Evolutionary conservation across 2,113 vertebrate species (phyloP), one percentile per base, ranked within the genome.

Genomic region (Trogon melanurus): DNA sequence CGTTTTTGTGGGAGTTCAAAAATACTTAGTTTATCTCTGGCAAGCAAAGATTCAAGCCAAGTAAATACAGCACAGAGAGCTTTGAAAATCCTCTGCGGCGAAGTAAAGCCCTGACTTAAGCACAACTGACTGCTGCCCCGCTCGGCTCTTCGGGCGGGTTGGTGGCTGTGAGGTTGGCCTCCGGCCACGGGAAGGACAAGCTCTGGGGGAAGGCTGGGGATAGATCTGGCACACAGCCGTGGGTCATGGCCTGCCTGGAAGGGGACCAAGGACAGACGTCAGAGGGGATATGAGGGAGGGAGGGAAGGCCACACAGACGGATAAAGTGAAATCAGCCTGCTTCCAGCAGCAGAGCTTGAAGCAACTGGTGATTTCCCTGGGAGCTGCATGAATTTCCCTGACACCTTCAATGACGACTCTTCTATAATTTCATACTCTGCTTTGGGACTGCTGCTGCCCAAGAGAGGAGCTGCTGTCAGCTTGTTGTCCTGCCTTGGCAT

Each of bases 191-290:
- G 57, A 57, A 23, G 50, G 60, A 30, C 0, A 4, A 70, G 80
- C 36, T 8, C 22, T 5, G 75, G 19, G 32, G 51, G 45, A 36
- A 38, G 32, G 89, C 70, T 32, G 89, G 61, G 48, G 38, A 45
- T 0, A 4, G 89, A 54, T 21, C 71, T 75, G 86, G 66, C 2
- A 0, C 6, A 1, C 71, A 75, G 92, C 94, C 44, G 57, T 5
- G 71, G 67, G 83, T 69, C 84, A 69, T 5, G 5, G 76, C 64
- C 72, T 10, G 76, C 72, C 75, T 86, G 90, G 87, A 86, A 48
- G 26, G 64, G 29, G 58, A 61, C 90, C 92, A 86, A 38, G 84
- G 90, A 73, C 94, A 86, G 27, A 38, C 38, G 34, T 93, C 90
- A 93, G 54, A 44, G 26, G 44, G 67, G 72, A 86, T 30, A 6